A percentile compares a stretch with the other conserved stretches of the same genome.
Conservation (phyloP, 2,888 invertebrate species). For the Meteorus cinctellus region DNA sequence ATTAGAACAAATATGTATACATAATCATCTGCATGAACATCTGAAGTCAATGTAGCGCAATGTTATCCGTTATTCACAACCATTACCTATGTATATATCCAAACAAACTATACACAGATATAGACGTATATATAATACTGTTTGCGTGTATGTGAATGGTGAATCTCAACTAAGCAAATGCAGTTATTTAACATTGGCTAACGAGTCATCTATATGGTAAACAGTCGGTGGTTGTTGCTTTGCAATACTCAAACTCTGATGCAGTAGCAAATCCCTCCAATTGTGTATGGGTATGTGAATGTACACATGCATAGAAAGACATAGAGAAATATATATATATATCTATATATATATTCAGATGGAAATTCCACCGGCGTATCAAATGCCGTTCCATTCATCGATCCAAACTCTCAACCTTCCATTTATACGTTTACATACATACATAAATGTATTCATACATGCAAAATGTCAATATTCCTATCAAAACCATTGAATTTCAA, state of each 20-base stretch:
- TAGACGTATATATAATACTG: background rate
- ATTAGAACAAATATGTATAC: too few relatives aligned
- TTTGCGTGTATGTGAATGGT: slow-evolving; percentile 59
- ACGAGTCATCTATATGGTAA: slow-evolving; percentile 72
- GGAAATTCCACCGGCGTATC: background rate
- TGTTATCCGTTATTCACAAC: background rate
- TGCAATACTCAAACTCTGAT: slow-evolving; percentile 9
- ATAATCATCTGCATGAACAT: background rate
- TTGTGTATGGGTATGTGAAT: too few relatives aligned
- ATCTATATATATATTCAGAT: background rate
- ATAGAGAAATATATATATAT: background rate
- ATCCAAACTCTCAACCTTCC: background rate
- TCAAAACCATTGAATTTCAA: background rate
- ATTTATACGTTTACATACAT: background rate
- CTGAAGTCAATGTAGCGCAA: background rate
- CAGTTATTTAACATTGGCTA: slow-evolving; percentile 70
- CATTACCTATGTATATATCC: background rate
- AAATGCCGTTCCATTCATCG: background rate
- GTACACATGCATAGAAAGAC: too few relatives aligned
- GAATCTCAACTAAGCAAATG: slow-evolving; percentile 70
- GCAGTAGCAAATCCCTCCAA: background rate
- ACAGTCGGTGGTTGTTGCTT: slow-evolving; percentile 57
- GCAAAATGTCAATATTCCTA: slow-evolving; percentile 3
- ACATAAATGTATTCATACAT: background rate
- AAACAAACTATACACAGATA: background rate